These are phyloP conservation scores for Nematopogon swammerdamellus DNA, from an alignment of 2,888 invertebrate species.

Conservation along the genomic window DNA sequence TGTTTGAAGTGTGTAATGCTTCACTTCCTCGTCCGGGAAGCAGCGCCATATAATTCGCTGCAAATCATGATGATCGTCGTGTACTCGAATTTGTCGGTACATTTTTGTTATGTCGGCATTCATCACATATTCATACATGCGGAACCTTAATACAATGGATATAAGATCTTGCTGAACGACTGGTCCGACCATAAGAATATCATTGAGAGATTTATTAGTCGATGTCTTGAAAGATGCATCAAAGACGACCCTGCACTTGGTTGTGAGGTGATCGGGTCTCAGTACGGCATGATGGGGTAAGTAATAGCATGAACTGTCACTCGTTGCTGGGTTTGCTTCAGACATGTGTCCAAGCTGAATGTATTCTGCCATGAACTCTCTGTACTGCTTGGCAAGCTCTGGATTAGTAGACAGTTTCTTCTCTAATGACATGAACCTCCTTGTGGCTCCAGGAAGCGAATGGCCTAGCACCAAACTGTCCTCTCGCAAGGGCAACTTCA, in stretches of 20 bases:
- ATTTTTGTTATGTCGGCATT: conserved; percentile 15
- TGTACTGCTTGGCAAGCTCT: too few relatives aligned
- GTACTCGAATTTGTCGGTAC: conserved; percentile 10
- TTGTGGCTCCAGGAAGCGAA: too few relatives aligned
- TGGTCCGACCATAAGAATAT: conserved; percentile 15
- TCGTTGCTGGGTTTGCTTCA: neutral
- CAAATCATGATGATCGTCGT: neutral
- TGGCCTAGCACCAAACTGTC: too few relatives aligned
- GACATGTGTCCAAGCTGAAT: neutral
- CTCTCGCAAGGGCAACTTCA: too few relatives aligned
- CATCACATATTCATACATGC: conserved; percentile 8
- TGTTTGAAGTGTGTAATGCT: neutral
- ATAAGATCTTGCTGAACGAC: conserved; percentile 14
- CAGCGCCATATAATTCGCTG: neutral
- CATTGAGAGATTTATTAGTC: conserved; percentile 14
- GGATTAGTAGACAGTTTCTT: too few relatives aligned
- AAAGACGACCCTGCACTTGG: conserved; percentile 14
- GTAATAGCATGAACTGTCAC: conserved; percentile 3
- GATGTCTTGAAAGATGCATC: conserved; percentile 13
- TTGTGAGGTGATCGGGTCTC: conserved; percentile 9
- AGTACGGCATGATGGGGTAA: conserved; percentile 14
- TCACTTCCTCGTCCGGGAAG: neutral
- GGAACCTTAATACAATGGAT: conserved; percentile 10
- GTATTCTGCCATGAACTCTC: too few relatives aligned
- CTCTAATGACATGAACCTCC: too few relatives aligned